Evolutionary conservation across 2,797 vertebrate genomes (phyloP).

Genomic region (Tamandua tetradactyla): DNA sequence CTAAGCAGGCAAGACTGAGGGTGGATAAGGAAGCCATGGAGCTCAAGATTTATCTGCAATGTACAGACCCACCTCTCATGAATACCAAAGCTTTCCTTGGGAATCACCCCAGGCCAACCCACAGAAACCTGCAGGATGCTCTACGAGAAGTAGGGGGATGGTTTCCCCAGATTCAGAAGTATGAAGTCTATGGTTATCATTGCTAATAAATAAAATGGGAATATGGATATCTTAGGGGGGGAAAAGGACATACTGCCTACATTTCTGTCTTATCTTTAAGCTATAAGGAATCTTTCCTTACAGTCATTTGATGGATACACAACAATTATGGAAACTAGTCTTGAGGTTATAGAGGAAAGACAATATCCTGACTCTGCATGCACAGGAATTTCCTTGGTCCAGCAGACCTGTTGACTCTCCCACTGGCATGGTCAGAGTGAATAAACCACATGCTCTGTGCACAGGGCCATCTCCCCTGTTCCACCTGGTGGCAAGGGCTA

Average conservation of each 20-base stretch:
- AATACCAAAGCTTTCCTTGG: too few relatives aligned
- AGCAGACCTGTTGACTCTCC: not conserved
- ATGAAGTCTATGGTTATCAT: too few relatives aligned
- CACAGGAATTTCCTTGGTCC: not conserved
- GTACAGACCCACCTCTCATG: too few relatives aligned
- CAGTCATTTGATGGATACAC: not conserved
- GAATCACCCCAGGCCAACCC: too few relatives aligned
- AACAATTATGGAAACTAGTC: not conserved
- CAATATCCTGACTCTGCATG: rapidly evolving
- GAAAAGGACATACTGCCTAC: not conserved
- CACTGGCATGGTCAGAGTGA: rapidly evolving
- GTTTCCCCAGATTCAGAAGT: too few relatives aligned
- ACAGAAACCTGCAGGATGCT: too few relatives aligned
- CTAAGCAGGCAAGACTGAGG: too few relatives aligned
- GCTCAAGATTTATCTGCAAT: too few relatives aligned
- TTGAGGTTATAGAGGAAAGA: not conserved
- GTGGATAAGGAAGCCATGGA: too few relatives aligned
- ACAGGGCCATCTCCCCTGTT: not conserved
- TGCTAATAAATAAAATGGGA: too few relatives aligned
- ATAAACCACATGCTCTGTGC: not conserved
- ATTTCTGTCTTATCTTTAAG: not conserved
- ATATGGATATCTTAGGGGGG: too few relatives aligned
- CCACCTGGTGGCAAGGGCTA: not conserved
- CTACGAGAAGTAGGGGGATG: too few relatives aligned
- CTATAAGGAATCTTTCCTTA: not conserved